Conservation (phyloP, 2,888 invertebrate species). For the Erebia palarica region DNA sequence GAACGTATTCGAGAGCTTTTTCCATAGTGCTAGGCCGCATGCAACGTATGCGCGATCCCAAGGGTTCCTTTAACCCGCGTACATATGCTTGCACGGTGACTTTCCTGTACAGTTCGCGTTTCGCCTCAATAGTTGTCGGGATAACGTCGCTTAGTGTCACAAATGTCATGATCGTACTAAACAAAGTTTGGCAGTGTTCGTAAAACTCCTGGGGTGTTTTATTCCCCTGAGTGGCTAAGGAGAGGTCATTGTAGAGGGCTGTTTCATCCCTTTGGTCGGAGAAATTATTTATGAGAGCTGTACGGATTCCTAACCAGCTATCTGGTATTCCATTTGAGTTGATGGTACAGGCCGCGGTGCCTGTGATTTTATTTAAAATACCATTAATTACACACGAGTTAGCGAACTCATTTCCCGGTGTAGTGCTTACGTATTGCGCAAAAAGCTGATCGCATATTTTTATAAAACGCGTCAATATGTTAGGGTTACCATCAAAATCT, state of each 20-base stretch:
- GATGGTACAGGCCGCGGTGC: too few relatives aligned
- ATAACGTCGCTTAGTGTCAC: constrained; percentile 10
- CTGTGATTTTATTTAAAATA: too few relatives aligned
- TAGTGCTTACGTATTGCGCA: too few relatives aligned
- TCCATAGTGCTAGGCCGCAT: constrained; percentile 17
- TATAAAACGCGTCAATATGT: too few relatives aligned
- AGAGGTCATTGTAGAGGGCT: constrained; percentile 40
- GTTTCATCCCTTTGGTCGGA: constrained; percentile 43
- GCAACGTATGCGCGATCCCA: constrained; percentile 19
- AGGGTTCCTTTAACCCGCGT: constrained; percentile 15
- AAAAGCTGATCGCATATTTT: too few relatives aligned
- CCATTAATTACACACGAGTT: too few relatives aligned
- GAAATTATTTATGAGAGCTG: constrained; percentile 40
- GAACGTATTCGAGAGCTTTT: constrained; percentile 20
- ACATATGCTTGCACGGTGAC: constrained; percentile 16
- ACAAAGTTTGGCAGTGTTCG: constrained; percentile 24
- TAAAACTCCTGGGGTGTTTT: constrained; percentile 20
- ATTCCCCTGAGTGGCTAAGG: constrained; percentile 15
- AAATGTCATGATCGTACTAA: constrained; percentile 21
- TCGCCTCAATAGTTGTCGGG: constrained; percentile 1
- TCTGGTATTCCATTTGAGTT: too few relatives aligned
- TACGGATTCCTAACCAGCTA: constrained; percentile 41
- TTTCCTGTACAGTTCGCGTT: constrained; percentile 11
- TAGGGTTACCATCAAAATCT: too few relatives aligned
- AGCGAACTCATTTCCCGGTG: too few relatives aligned